Evolutionary conservation across 2,797 vertebrate species (phyloP).

Genomic region (Oreochromis mossambicus): DNA sequence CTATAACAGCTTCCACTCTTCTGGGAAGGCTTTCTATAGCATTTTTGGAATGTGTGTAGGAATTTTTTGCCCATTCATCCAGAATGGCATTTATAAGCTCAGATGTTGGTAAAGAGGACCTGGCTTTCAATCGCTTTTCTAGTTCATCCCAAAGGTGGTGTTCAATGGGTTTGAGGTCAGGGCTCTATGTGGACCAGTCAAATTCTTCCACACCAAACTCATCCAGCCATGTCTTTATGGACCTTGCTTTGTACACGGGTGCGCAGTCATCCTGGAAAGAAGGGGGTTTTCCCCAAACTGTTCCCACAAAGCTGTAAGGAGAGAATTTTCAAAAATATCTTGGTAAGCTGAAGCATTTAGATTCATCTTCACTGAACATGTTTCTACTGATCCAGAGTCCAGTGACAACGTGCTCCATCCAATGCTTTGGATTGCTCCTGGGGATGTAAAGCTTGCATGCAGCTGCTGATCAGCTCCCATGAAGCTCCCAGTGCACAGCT

Average conservation of each 20-base stretch:
- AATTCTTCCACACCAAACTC: background rate
- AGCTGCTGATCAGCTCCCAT: background rate
- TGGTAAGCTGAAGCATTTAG: background rate
- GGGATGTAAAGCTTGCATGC: background rate
- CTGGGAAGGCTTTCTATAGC: background rate
- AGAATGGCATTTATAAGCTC: background rate
- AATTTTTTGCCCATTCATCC: background rate
- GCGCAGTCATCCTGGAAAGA: background rate
- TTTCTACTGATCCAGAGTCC: background rate
- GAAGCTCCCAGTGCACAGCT: background rate
- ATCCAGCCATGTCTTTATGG: background rate
- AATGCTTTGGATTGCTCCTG: background rate
- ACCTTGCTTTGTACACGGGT: background rate
- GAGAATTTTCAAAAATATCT: background rate
- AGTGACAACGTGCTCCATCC: background rate
- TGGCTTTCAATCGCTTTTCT: background rate
- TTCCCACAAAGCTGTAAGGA: background rate
- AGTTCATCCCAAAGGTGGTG: background rate
- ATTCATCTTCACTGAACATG: background rate
- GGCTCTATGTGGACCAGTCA: background rate
- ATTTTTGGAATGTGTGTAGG: background rate
- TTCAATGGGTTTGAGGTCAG: background rate
- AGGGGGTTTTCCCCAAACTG: background rate
- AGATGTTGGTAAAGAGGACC: background rate
- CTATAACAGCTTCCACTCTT: background rate